Evolutionary conservation across 2,113 vertebrate species (phyloP).

Genomic region (Lagenorhynchus albirostris): DNA sequence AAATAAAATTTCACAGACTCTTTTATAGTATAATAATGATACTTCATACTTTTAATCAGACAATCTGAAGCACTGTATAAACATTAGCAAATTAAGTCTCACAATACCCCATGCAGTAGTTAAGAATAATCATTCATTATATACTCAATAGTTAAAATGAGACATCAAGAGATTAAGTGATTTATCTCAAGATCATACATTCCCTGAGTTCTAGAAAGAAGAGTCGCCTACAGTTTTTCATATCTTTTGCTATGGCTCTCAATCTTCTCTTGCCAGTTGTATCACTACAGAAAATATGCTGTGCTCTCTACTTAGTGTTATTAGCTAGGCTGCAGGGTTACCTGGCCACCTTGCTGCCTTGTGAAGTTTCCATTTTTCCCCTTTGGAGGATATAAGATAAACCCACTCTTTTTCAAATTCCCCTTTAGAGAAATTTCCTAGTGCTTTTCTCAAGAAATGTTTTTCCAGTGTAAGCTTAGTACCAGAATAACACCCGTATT

Average conservation of each 20-base stretch:
- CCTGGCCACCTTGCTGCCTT: neutral
- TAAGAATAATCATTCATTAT: slow-evolving; percentile 72
- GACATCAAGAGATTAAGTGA: slow-evolving; percentile 68
- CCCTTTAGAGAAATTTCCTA: slow-evolving; percentile 7
- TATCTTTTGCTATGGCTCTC: slow-evolving; percentile 10
- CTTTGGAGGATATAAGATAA: neutral
- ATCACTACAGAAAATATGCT: neutral
- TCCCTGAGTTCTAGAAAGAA: slow-evolving; percentile 25
- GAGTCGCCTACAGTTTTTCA: neutral
- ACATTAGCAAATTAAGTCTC: slow-evolving; percentile 72
- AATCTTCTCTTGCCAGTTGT: neutral
- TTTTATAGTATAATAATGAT: slow-evolving; percentile 62
- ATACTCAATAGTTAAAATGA: slow-evolving; percentile 68
- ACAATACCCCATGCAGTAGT: slow-evolving; percentile 70
- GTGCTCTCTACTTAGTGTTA: neutral
- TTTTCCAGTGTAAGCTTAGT: neutral
- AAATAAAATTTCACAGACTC: slow-evolving; percentile 64
- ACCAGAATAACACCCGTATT: slow-evolving; percentile 26
- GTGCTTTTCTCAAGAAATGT: neutral
- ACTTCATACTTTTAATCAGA: slow-evolving; percentile 74
- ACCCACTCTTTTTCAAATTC: neutral
- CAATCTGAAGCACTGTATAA: slow-evolving; percentile 71
- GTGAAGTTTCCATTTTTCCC: neutral
- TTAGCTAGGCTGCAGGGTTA: neutral
- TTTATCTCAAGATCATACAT: slow-evolving; percentile 64